These are phyloP conservation scores for Catharus minimus DNA, from an alignment of 2,113 vertebrate genomes.

Conservation along the genomic window DNA sequence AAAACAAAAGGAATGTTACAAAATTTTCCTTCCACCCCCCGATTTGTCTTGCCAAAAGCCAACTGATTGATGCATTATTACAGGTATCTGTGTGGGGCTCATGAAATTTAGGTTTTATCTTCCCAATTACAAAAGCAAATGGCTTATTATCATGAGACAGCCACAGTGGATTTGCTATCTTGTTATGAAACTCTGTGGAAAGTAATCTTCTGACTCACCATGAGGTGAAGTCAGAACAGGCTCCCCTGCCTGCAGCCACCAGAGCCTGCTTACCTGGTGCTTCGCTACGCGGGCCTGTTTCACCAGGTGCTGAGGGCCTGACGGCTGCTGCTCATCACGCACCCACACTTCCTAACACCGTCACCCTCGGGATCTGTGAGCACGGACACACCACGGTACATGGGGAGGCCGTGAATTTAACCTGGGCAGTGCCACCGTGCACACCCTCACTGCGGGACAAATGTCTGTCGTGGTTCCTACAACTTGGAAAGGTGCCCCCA, in stretches of 20 bases:
- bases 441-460: not conserved
- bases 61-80: not conserved
- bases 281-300: rapidly evolving
- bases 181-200: not conserved
- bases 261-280: not conserved
- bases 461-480: rapidly evolving
- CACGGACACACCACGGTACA: rapidly evolving
- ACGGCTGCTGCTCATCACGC: rapidly evolving
- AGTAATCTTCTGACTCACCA: not conserved
- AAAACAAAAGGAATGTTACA: not conserved
- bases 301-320: not conserved
- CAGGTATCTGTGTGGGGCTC: too few relatives aligned
- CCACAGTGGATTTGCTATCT: not conserved
- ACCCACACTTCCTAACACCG: rapidly evolving
- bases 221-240: not conserved
- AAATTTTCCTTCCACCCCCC: not conserved
- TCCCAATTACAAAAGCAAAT: not conserved
- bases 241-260: not conserved
- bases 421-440: rapidly evolving
- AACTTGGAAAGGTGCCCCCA: rapidly evolving
- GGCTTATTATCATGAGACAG: not conserved
- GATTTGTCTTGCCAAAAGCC: not conserved
- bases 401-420: rapidly evolving
- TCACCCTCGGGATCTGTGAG: too few relatives aligned
- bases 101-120: not conserved